Percentiles rank a stretch among this genome's conserved stretches.
Evolutionary conservation across 1,140 invertebrate species (phyloP).

Genomic region (Euura saliciscinereae): DNA sequence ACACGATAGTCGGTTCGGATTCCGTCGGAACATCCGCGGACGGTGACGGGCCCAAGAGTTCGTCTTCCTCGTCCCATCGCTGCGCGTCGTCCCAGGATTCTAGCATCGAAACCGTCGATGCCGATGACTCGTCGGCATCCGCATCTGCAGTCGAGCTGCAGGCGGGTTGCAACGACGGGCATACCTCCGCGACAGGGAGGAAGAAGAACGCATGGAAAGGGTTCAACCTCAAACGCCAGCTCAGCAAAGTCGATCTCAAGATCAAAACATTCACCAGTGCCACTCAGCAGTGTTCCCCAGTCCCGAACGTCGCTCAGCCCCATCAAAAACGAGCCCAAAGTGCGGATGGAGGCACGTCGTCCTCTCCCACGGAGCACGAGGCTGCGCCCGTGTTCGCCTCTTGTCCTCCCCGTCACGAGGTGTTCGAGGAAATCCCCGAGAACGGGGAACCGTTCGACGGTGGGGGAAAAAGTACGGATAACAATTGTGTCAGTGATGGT

Average conservation of each 20-base stretch:
- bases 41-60: neutral
- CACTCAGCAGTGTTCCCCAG: slow-evolving; percentile 43
- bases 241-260: slow-evolving; percentile 81
- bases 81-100: neutral
- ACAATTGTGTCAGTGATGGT: slow-evolving; percentile 29
- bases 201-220: slow-evolving; percentile 68
- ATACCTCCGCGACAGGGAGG: slow-evolving; percentile 31
- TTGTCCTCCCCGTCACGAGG: slow-evolving; percentile 36
- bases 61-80: neutral
- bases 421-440: slow-evolving; percentile 45
- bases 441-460: slow-evolving; percentile 28
- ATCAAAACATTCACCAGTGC: slow-evolving; percentile 70
- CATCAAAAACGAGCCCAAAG: slow-evolving; percentile 25
- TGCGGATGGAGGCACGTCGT: neutral
- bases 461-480: slow-evolving; percentile 42
- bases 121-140: slow-evolving; percentile 11
- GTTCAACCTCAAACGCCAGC: slow-evolving; percentile 79
- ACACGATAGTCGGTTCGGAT: neutral
- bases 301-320: slow-evolving; percentile 50
- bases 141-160: slow-evolving; percentile 29
- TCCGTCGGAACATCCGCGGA: neutral
- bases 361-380: neutral
- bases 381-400: neutral
- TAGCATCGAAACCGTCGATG: slow-evolving; percentile 21
- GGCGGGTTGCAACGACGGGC: slow-evolving; percentile 19